A percentile compares a stretch with the other conserved stretches of the same genome.
phyloP scores from a whole-genome alignment of 2,888 invertebrate genomes.

The Acleris literana region DNA sequence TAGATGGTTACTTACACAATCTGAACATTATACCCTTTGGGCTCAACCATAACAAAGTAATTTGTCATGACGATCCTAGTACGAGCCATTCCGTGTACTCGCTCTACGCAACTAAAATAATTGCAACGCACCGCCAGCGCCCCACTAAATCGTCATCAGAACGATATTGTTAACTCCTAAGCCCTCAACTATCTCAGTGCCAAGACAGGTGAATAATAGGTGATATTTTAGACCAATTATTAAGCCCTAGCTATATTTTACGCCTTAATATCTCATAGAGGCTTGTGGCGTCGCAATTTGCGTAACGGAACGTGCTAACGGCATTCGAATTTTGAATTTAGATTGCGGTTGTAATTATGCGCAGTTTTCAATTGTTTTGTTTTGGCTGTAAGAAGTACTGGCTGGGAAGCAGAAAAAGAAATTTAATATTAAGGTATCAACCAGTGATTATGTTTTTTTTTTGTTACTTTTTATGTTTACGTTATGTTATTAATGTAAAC shows the following conservation, averaged over 20 bases:
- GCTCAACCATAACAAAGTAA: too few species aligned
- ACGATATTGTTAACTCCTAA: conserved; percentile 42
- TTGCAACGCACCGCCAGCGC: conserved; percentile 28
- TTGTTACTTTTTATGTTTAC: too few species aligned
- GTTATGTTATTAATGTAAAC: too few species aligned
- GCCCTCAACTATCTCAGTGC: conserved; percentile 37
- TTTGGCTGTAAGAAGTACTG: conserved; percentile 7
- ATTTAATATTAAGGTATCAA: too few species aligned
- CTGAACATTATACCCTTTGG: too few species aligned
- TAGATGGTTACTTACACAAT: too few species aligned
- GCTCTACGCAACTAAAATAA: conserved; percentile 35
- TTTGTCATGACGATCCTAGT: not conserved
- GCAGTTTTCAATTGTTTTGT: conserved; percentile 32
- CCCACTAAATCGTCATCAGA: conserved; percentile 45
- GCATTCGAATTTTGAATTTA: conserved; percentile 36
- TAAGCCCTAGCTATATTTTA: conserved; percentile 40
- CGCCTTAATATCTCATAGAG: conserved; percentile 41
- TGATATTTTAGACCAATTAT: conserved; percentile 49
- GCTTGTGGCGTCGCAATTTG: conserved; percentile 44
- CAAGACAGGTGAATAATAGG: conserved; percentile 42
- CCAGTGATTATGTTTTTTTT: too few species aligned
- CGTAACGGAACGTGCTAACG: conserved; percentile 39
- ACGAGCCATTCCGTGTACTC: conserved; percentile 5
- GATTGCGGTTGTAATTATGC: conserved; percentile 34
- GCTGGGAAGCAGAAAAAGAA: not conserved